phyloP scores from a whole-genome alignment of 37 sponge, comb jelly and placozoan genomes.

The Chondrilla cf. caribensis region DNA sequence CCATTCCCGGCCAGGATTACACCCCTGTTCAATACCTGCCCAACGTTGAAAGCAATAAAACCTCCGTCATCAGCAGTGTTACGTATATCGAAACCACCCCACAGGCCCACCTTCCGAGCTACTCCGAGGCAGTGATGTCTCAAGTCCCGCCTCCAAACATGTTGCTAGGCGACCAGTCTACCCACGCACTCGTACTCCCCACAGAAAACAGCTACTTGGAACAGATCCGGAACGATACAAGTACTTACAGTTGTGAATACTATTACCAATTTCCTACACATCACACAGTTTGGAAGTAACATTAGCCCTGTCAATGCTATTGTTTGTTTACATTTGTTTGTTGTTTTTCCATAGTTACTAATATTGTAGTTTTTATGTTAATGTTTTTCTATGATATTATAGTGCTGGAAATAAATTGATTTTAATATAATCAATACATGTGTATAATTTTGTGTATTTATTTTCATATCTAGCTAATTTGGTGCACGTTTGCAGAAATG shows the following conservation, averaged over 20 bases:
- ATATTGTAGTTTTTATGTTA: too few species aligned
- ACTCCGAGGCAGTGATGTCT: neutral
- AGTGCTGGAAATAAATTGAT: too few species aligned
- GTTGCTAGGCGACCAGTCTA: neutral
- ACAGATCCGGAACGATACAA: neutral
- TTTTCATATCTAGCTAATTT: too few species aligned
- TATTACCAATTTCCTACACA: neutral
- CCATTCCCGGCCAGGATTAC: neutral
- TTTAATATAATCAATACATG: too few species aligned
- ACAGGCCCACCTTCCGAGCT: neutral
- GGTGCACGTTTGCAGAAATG: too few species aligned
- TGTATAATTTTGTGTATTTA: too few species aligned
- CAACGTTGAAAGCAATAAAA: neutral
- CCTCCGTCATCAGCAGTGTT: neutral
- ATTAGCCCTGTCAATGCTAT: neutral
- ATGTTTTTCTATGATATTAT: too few species aligned
- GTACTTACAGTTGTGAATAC: neutral
- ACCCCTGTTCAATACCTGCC: neutral
- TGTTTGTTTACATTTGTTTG: neutral
- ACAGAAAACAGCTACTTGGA: neutral
- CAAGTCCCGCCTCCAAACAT: neutral
- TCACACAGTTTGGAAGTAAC: neutral
- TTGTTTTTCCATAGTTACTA: neutral
- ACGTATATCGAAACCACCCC: neutral
- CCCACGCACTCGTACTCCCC: neutral